Percentiles rank a stretch among this genome's conserved stretches.
These are phyloP conservation scores for Cataglyphis cursor DNA, from an alignment of 2,888 invertebrate species.

Conservation along the genomic window DNA sequence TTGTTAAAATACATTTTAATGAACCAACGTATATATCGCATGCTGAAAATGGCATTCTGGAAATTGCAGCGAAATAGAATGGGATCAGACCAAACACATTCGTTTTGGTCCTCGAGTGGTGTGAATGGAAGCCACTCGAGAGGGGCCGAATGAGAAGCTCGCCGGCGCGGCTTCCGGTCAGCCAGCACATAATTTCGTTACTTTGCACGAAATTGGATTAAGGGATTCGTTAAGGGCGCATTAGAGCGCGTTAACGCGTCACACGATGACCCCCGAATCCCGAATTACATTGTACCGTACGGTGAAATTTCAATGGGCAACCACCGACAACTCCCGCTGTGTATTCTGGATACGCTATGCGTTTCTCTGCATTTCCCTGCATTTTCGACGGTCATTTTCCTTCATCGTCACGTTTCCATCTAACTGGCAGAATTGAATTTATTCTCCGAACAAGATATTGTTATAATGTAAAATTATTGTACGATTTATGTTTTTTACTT, in stretches of 20 bases:
- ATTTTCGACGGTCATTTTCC: constrained; percentile 41
- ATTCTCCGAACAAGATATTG: constrained; percentile 8
- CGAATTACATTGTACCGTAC: constrained; percentile 73
- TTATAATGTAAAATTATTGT: not conserved
- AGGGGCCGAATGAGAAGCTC: constrained; percentile 59
- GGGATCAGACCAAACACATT: constrained; percentile 43
- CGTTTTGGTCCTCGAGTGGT: constrained; percentile 51
- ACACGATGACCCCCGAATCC: constrained; percentile 74
- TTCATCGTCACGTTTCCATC: not conserved
- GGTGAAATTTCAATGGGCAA: constrained; percentile 75
- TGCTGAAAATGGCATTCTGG: constrained; percentile 20
- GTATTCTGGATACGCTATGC: constrained; percentile 64
- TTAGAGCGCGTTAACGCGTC: constrained; percentile 78
- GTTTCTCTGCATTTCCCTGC: constrained; percentile 56
- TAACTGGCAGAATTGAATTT: not conserved
- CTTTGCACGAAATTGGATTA: constrained; percentile 83
- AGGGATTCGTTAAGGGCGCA: constrained; percentile 81
- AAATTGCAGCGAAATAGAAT: constrained; percentile 34
- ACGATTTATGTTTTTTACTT: not conserved
- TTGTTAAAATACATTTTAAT: constrained; percentile 8
- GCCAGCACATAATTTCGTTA: constrained; percentile 81
- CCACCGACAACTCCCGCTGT: constrained; percentile 63
- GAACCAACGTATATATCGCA: not conserved
- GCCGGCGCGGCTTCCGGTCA: constrained; percentile 82
- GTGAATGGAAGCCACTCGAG: constrained; percentile 68